phyloP scores from a whole-genome alignment of 2,888 invertebrate genomes.

The Cantharis rufa region DNA sequence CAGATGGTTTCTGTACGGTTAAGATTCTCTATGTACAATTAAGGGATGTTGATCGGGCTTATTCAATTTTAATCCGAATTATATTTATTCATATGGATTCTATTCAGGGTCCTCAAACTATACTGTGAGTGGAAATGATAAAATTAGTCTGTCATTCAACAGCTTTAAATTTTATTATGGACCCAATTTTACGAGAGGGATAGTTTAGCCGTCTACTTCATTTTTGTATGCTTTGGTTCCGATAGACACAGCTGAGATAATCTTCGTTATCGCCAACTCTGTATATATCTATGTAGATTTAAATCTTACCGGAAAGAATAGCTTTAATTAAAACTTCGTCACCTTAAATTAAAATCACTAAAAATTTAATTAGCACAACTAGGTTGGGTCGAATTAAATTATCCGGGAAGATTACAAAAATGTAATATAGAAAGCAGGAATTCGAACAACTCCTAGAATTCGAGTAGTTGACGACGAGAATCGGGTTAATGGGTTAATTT shows the following conservation, averaged over 20 bases:
- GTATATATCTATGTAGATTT: background rate
- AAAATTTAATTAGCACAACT: background rate
- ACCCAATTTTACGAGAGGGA: background rate
- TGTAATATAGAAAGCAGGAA: background rate
- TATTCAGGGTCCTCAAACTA: constrained; percentile 9
- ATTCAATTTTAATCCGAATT: constrained; percentile 22
- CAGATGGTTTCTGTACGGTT: constrained; percentile 22
- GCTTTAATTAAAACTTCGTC: background rate
- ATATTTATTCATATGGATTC: constrained; percentile 13
- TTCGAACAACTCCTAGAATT: background rate
- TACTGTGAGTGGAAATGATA: constrained; percentile 9
- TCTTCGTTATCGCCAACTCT: background rate
- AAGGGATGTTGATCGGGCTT: constrained; percentile 28
- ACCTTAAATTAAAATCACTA: background rate
- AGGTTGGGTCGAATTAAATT: background rate
- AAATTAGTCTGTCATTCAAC: constrained; percentile 24
- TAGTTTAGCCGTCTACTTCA: background rate
- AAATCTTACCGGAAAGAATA: background rate
- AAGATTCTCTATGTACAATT: constrained; percentile 21
- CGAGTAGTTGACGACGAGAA: background rate
- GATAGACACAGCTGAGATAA: background rate
- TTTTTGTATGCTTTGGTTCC: background rate
- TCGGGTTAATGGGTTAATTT: background rate
- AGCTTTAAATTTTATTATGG: background rate
- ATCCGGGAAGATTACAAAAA: background rate